Evolutionary conservation across 2,797 vertebrate genomes (phyloP).

Genomic region (Microctenopoma steveboyesi): DNA sequence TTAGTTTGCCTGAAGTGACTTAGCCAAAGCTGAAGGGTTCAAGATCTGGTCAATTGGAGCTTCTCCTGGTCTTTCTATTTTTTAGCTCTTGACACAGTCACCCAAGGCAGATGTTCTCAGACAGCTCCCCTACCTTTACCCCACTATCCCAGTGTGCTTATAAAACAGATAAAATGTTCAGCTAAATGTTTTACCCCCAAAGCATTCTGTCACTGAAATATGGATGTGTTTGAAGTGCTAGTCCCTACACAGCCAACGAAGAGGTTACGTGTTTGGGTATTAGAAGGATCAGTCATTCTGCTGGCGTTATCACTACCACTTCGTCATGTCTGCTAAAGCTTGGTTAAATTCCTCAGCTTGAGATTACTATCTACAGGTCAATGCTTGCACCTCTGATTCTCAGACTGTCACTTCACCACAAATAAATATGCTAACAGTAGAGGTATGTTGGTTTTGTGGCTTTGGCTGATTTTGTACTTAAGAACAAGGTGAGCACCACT

Average conservation of each 20-base stretch:
- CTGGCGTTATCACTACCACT: conserved; percentile 55
- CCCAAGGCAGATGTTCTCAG: conserved; percentile 37
- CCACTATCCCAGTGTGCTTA: conserved; percentile 41
- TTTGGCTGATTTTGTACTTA: conserved; percentile 24
- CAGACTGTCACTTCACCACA: conserved; percentile 9
- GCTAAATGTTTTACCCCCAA: conserved; percentile 73
- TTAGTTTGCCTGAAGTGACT: conserved; percentile 44
- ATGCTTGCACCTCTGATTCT: conserved; percentile 43
- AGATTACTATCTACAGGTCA: conserved; percentile 55
- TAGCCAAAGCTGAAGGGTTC: conserved; percentile 39
- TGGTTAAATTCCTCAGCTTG: conserved; percentile 59
- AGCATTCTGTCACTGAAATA: conserved; percentile 76
- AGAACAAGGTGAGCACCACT: conserved; percentile 20
- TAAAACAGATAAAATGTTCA: conserved; percentile 74
- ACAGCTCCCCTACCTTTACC: conserved; percentile 35
- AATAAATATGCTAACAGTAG: conserved; percentile 12
- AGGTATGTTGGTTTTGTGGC: neutral
- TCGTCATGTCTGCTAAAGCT: conserved; percentile 52
- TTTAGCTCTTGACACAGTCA: conserved; percentile 30
- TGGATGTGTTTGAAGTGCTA: conserved; percentile 74
- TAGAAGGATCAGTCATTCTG: conserved; percentile 67
- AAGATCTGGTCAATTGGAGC: conserved; percentile 59
- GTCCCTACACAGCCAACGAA: conserved; percentile 39
- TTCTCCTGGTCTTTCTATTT: conserved; percentile 33
- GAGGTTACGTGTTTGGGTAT: conserved; percentile 62